These are phyloP conservation scores for Solenodon paradoxus DNA, from an alignment of 2,113 vertebrate species.

Conservation along the genomic window DNA sequence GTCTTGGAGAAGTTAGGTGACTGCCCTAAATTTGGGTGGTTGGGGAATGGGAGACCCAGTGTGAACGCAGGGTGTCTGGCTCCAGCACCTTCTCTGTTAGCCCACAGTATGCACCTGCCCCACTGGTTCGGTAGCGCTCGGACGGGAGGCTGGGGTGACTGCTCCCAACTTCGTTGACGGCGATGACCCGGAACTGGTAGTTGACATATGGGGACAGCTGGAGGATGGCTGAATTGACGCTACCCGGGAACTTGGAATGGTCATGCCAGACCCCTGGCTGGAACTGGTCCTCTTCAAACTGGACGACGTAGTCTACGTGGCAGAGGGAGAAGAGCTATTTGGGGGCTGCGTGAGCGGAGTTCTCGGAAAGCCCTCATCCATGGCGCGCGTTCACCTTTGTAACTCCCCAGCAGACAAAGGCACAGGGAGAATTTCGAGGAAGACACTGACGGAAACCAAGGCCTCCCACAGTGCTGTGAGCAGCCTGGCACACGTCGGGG, in stretches of 20 bases:
- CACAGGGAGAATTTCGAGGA: neutral
- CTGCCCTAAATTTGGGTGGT: fast-evolving
- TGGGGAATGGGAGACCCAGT: neutral
- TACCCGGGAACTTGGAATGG: conserved; percentile 89
- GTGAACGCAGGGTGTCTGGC: fast-evolving
- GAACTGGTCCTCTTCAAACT: conserved; percentile 93
- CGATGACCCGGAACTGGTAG: conserved; percentile 96
- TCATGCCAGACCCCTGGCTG: conserved; percentile 91
- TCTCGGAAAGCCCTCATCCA: neutral
- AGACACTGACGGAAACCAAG: neutral
- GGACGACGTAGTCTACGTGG: conserved; percentile 89
- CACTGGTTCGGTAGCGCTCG: conserved; percentile 91
- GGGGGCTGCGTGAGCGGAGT: neutral
- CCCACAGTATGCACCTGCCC: conserved; percentile 86
- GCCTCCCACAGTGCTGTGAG: neutral
- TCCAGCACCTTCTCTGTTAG: fast-evolving
- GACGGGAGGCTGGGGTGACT: conserved; percentile 92
- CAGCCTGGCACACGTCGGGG: fast-evolving
- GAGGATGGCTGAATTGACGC: conserved; percentile 90
- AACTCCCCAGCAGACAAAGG: neutral
- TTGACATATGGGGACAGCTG: conserved; percentile 93
- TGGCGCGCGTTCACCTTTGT: neutral
- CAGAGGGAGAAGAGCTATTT: neutral
- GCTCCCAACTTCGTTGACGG: conserved; percentile 93
- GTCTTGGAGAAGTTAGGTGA: neutral